Percentiles rank a stretch among this genome's conserved stretches.
Conservation (phyloP, 2,888 invertebrate species). For the Mythimna albipuncta region DNA sequence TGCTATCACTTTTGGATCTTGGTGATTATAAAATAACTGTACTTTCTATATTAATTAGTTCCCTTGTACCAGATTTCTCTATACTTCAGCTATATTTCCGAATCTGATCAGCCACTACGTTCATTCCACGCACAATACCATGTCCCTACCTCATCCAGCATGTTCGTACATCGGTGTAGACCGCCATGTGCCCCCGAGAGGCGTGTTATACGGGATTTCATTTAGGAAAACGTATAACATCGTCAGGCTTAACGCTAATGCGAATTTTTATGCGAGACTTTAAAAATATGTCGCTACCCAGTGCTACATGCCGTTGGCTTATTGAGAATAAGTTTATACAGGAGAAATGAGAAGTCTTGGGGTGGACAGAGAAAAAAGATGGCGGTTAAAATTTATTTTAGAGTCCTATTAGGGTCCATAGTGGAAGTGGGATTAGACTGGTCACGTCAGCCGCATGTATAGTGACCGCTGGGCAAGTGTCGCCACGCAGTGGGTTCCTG, state of each 20-base stretch:
- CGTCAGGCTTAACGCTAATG: constrained; percentile 85
- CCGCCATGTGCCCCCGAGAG: constrained; percentile 85
- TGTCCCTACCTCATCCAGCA: constrained; percentile 67
- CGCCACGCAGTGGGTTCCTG: no score
- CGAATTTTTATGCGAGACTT: constrained; percentile 86
- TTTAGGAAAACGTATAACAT: constrained; percentile 89
- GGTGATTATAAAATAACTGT: no score
- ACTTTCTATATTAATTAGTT: no score
- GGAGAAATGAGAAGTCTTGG: constrained; percentile 9
- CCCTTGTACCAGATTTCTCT: no score
- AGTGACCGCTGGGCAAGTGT: no score
- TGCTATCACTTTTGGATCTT: no score
- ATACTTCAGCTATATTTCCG: neutral
- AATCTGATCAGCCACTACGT: constrained; percentile 9
- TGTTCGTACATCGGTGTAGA: constrained; percentile 54
- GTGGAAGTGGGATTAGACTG: no score
- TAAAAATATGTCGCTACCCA: constrained; percentile 70
- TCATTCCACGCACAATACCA: constrained; percentile 8
- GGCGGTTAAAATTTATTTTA: no score
- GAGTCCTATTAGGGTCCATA: no score
- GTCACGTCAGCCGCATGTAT: no score
- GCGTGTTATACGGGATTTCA: constrained; percentile 89
- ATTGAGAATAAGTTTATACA: constrained; percentile 48
- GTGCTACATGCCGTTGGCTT: constrained; percentile 49
- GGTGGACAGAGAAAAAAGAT: neutral